Evolutionary conservation across 2,797 vertebrate genomes (phyloP).

Genomic region (Centroberyx gerrardi): DNA sequence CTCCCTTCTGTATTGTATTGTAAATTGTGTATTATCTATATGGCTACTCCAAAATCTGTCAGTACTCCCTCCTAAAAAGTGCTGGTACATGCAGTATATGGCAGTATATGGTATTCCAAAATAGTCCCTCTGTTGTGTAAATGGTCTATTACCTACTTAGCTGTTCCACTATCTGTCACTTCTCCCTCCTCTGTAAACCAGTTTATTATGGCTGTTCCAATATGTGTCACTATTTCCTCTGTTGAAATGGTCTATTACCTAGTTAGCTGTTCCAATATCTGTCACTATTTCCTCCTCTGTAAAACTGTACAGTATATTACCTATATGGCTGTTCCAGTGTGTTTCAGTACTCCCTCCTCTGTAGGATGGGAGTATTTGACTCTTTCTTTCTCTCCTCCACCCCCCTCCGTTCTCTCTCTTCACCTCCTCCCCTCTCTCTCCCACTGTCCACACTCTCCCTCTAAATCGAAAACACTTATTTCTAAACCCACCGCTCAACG

Average conservation of each 20-base stretch:
- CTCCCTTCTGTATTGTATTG: not conserved
- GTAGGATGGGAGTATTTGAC: not conserved
- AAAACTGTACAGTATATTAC: not conserved
- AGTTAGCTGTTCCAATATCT: not conserved
- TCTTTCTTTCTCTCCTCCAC: not conserved
- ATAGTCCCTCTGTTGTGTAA: too few species aligned
- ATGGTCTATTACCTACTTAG: too few species aligned
- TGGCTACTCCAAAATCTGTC: slow-evolving; percentile 1
- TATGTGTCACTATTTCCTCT: not conserved
- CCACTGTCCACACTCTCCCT: not conserved
- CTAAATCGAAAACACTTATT: not conserved
- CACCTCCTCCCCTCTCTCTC: not conserved
- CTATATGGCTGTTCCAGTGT: not conserved
- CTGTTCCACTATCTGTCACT: too few species aligned
- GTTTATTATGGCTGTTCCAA: not conserved
- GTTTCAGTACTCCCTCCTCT: slow-evolving; percentile 27
- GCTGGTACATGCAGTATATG: too few species aligned
- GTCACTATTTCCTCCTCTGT: not conserved
- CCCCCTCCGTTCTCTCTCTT: not conserved
- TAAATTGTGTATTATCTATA: not conserved
- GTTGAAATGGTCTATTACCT: not conserved
- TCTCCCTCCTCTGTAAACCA: too few species aligned
- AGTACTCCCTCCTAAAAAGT: slow-evolving; percentile 14
- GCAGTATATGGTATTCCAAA: too few species aligned
- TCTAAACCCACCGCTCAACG: not conserved